Percentiles rank a stretch among this genome's conserved stretches.
These are phyloP conservation scores for Catotricha subobsoleta DNA, from an alignment of 2,888 invertebrate species.

Conservation along the genomic window DNA sequence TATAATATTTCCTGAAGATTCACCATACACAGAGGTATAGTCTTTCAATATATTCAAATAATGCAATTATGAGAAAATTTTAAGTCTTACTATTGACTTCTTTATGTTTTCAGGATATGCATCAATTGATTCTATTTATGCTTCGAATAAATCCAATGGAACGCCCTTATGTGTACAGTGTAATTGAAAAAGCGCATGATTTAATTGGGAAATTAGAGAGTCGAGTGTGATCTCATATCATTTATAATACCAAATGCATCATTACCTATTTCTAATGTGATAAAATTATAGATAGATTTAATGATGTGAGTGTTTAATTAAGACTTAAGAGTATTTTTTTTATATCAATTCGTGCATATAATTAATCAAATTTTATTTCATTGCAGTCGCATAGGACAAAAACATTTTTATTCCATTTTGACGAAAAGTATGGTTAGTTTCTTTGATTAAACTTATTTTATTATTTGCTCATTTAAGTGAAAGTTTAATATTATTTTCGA, in stretches of 20 bases:
- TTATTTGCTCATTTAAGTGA: too few species aligned
- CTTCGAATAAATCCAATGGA: slow-evolving; percentile 57
- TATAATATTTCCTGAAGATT: slow-evolving; percentile 48
- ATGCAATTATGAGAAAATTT: background rate
- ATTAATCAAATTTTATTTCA: too few species aligned
- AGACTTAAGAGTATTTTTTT: too few species aligned
- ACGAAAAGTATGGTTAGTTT: too few species aligned
- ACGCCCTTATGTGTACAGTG: slow-evolving; percentile 55
- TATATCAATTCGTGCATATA: too few species aligned
- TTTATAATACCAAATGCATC: background rate
- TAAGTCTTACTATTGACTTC: slow-evolving; percentile 16
- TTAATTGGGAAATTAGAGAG: slow-evolving; percentile 37
- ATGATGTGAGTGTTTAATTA: too few species aligned
- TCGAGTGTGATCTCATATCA: slow-evolving; percentile 30
- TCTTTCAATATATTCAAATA: slow-evolving; percentile 2
- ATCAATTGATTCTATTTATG: slow-evolving; percentile 49
- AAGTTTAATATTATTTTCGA: too few species aligned
- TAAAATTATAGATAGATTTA: too few species aligned
- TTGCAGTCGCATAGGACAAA: too few species aligned
- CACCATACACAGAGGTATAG: slow-evolving; percentile 39
- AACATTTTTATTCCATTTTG: too few species aligned
- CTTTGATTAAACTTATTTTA: too few species aligned
- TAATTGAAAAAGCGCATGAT: slow-evolving; percentile 43
- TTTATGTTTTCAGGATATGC: slow-evolving; percentile 36
- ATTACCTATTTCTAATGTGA: too few species aligned